These are phyloP conservation scores for Plectrocnemia conspersa DNA, from an alignment of 1,140 invertebrate species.

Conservation along the genomic window DNA sequence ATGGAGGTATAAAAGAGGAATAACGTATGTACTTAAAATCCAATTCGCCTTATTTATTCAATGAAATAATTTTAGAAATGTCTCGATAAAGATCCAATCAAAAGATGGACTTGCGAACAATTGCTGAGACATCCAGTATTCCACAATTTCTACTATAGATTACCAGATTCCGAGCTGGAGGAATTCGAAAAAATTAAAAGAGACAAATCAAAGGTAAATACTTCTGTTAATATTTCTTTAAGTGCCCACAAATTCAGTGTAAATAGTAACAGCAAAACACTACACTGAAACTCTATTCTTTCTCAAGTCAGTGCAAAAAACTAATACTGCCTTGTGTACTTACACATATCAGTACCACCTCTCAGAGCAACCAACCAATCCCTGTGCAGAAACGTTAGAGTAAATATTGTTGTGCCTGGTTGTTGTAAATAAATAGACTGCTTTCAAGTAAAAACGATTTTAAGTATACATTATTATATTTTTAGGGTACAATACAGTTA, in stretches of 20 bases:
- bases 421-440: no score
- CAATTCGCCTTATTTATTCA: not conserved
- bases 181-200: slow-evolving; percentile 65
- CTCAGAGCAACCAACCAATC: no score
- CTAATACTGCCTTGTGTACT: no score
- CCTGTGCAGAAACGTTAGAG: no score
- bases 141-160: slow-evolving; percentile 71
- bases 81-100: slow-evolving; percentile 88
- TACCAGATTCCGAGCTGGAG: slow-evolving; percentile 65
- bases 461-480: slow-evolving; percentile 31
- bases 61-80: slow-evolving; percentile 67
- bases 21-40: not conserved
- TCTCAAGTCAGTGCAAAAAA: no score
- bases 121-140: slow-evolving; percentile 87
- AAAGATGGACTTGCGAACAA: slow-evolving; percentile 87
- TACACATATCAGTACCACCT: no score
- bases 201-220: slow-evolving; percentile 59
- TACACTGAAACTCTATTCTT: no score
- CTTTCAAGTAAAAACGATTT: slow-evolving; percentile 1
- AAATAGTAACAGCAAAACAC: no score
- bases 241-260: no score
- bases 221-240: no score
- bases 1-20: slow-evolving; percentile 58
- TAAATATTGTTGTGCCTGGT: no score
- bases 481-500: slow-evolving; percentile 50